Base-by-base conservation (phyloP, 2,113 vertebrate genomes). In the Ifrita kowaldi region DNA sequence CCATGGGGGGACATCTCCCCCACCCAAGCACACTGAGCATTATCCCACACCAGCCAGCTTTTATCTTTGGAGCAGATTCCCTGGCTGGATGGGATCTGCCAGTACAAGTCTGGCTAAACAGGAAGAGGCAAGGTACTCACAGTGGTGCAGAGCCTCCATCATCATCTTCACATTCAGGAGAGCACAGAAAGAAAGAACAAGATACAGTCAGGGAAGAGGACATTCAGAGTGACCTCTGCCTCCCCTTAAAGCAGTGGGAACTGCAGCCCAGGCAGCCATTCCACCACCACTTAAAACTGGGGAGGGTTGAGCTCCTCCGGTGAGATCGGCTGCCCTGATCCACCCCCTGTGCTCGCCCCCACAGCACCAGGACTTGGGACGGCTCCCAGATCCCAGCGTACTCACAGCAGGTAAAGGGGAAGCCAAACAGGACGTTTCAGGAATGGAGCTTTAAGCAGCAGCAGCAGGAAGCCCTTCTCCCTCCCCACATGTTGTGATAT, bases 71-170 rank as follows among this genome's bases (percentile, higher is more conserved):
- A 94, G 57, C 32, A 46, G 44, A 56, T 27, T 53, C 57, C 57
- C 39, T 5, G 12, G 20, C 13, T 33, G 24, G 60, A 50, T 35
- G 32, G 6, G 20, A 65, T 17, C 44, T 9, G 14, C 17, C 24
- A 26, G 59, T 2, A 33, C 13, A 64, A 50, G 11, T 16, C 13
- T 26, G 33, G 20, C 20, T 37, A 7, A 84, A 14, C 0, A 52
- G 20, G 17, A 46, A 32, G 32, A 21, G 27, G 1, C 3, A 11
- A 49, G 21, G 27, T 93, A 99, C 99, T 99, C 97, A 99, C 99
- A 99, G 97, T 5, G 99, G 99, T 50, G 99, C 98, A 30, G 99
- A 97, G 59, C 99, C 99, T 95, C 98, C 98, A 96, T 99, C 99
- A 4, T 99, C 99, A 81, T 99, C 99, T 99, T 96, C 82, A 27